Evolutionary conservation across 2,113 vertebrate genomes (phyloP).

Genomic region (Mus pahari): DNA sequence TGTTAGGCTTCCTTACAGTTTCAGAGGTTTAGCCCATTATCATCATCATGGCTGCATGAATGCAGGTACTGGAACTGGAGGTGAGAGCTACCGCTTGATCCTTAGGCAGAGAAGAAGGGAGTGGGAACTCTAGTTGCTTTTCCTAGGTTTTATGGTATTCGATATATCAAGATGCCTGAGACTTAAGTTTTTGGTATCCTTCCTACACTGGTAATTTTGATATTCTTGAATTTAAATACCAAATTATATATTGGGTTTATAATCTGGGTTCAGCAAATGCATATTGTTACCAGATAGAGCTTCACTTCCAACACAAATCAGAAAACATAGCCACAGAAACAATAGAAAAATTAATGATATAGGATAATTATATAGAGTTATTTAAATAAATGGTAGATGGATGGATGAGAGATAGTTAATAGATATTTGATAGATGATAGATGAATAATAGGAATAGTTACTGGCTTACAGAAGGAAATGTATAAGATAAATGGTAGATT

Average conservation of each 20-base stretch:
- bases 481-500: neutral
- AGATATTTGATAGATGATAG: neutral
- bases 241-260: neutral
- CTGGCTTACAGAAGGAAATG: too few species aligned
- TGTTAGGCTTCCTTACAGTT: neutral
- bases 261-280: neutral
- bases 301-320: neutral
- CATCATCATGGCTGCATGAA: neutral
- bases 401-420: neutral
- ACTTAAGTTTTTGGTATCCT: neutral
- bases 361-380: neutral
- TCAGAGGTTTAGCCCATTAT: neutral
- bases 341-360: neutral
- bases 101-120: neutral
- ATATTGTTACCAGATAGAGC: neutral
- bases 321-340: neutral
- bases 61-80: neutral
- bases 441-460: neutral
- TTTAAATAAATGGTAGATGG: neutral
- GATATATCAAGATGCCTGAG: neutral
- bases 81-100: neutral
- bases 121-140: too few species aligned
- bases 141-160: neutral
- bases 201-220: neutral
- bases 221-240: neutral